Evolutionary conservation across 2,888 invertebrate genomes (phyloP).

Genomic region (Dromius quadrimaculatus): DNA sequence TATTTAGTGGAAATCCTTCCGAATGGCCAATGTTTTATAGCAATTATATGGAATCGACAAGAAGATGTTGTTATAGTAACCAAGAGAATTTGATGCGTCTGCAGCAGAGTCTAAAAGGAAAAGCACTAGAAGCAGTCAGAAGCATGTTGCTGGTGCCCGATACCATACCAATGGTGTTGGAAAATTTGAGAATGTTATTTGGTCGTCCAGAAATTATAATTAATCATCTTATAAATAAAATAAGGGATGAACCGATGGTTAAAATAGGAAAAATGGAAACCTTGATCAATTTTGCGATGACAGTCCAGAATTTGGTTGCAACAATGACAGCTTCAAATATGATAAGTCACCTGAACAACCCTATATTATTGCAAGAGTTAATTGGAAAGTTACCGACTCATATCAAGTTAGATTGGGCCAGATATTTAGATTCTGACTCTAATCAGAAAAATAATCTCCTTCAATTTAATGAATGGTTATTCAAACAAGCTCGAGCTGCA

Average conservation of each 20-base stretch:
- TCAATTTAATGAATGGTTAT: not conserved
- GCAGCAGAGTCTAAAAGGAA: not conserved
- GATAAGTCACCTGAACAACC: not conserved
- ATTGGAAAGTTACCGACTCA: not conserved
- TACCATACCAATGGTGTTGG: not conserved
- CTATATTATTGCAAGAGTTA: not conserved
- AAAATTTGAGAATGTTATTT: not conserved
- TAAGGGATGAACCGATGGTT: not conserved
- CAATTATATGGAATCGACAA: not conserved
- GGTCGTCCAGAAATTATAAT: slow-evolving; percentile 5
- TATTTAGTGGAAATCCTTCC: not conserved
- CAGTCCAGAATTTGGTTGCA: not conserved
- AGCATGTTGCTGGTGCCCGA: not conserved
- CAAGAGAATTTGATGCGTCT: slow-evolving; percentile 9
- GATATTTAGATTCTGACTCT: not conserved
- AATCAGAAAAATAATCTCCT: not conserved
- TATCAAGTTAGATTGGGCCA: not conserved
- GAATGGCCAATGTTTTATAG: not conserved
- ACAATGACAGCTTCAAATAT: not conserved
- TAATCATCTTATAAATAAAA: not conserved
- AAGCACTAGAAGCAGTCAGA: slow-evolving; percentile 5
- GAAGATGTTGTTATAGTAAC: not conserved
- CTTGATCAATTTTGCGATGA: not conserved
- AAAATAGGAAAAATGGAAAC: not conserved
- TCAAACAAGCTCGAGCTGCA: not conserved